Conservation (phyloP, 2,797 vertebrate species). For the Astyanax mexicanus region DNA sequence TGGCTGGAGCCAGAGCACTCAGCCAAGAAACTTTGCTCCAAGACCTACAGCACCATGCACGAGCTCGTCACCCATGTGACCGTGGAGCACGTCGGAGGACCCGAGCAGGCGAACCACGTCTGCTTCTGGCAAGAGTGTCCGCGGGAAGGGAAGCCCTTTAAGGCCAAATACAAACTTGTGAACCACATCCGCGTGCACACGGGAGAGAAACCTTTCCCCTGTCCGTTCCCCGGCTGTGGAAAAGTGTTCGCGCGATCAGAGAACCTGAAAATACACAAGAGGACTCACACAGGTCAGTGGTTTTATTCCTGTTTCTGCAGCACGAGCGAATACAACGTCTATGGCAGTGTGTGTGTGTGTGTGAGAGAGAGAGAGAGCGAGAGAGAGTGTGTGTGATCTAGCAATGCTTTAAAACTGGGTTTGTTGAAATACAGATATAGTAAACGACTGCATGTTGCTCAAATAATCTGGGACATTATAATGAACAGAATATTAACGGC, state of each 20-base stretch:
- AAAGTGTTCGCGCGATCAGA: conserved; percentile 98
- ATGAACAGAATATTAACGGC: too few relatives aligned
- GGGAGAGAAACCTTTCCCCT: conserved; percentile 97
- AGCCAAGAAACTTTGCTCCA: conserved; percentile 91
- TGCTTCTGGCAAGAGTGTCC: conserved; percentile 99
- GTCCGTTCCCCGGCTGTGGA: conserved; percentile 97
- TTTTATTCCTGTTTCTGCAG: neutral
- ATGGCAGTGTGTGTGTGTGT: too few relatives aligned
- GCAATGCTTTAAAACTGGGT: neutral
- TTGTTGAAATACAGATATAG: neutral
- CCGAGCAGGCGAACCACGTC: conserved; percentile 93
- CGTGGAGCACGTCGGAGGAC: conserved; percentile 96
- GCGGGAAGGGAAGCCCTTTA: conserved; percentile 96
- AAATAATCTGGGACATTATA: too few relatives aligned
- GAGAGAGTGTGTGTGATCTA: neutral
- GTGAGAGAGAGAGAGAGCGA: too few relatives aligned
- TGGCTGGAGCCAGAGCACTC: conserved; percentile 90
- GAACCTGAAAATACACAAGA: conserved; percentile 99
- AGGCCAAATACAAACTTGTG: conserved; percentile 99
- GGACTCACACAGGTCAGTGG: conserved; percentile 98
- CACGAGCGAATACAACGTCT: too few relatives aligned
- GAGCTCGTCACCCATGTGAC: conserved; percentile 96
- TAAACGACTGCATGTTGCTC: too few relatives aligned
- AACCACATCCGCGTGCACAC: conserved; percentile 99
- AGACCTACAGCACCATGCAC: conserved; percentile 98